Evolutionary conservation across 2,888 invertebrate species (phyloP), one percentile per base, ranked within the genome.

Genomic region (Himalopsyche anomala): DNA sequence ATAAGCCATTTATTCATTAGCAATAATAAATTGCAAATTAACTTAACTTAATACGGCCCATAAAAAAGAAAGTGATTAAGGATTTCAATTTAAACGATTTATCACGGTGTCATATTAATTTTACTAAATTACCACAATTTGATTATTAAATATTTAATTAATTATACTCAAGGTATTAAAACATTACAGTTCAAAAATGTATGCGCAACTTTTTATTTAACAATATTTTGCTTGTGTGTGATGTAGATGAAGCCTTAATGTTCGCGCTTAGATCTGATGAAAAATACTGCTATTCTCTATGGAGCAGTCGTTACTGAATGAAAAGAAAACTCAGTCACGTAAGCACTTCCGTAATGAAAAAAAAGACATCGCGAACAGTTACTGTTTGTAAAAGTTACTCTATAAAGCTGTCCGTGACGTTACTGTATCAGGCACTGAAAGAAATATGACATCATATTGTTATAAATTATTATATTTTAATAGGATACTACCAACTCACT

Each of bases 251-350:
- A n/a, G 11, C 19, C 62, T 56, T 56, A 56, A 19, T 28, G 62
- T 62, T 62, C 19, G 9, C 28, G 62, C 28, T 62, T 62, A 62
- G 19, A 62, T 8, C 62, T 62, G 62, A 19, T 19, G 19, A 28
- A 62, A 62, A 62, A 62, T 62, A 62, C 62, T 62, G 19, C 19
- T 62, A 28, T 62, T n/a, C 28, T n/a, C 62, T 62, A 62, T 28
- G 11, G 62, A 15, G 28, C 28, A 28, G 19, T 28, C 62, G 28
- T 62, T 62, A 19, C 62, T 62, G 62, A 62, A 62, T 62, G 62
- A 62, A 62, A 62, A 62, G 62, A 62, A 62, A 62, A 62, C 62
- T 62, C 62, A 62, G 62, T 62, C 62, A 62, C 62, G 62, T 62
- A 62, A 62, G 19, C 62, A 62, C 62, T 62, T 62, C 28, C 62